Evolutionary conservation across 2,797 vertebrate species (phyloP).

Genomic region (Cyclura pinguis): DNA sequence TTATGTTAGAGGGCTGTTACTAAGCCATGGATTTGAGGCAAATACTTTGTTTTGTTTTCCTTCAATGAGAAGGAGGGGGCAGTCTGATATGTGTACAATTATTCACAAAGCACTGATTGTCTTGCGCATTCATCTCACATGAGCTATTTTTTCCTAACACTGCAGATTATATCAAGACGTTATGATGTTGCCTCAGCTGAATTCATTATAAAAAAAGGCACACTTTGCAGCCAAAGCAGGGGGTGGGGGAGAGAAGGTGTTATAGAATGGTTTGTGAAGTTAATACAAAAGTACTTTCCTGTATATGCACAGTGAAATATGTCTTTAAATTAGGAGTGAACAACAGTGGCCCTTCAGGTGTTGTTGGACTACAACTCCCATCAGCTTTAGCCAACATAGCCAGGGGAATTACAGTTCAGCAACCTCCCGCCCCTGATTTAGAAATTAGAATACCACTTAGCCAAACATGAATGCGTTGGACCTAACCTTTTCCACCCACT

Average conservation of each 20-base stretch:
- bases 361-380: no score
- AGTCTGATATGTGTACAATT: neutral
- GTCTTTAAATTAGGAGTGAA: no score
- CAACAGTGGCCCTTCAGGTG: no score
- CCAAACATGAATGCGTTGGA: no score
- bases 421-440: no score
- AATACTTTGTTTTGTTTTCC: constrained; percentile 31
- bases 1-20: neutral
- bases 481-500: no score
- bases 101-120: constrained; percentile 7
- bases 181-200: neutral
- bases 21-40: constrained; percentile 14
- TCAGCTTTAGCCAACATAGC: no score
- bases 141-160: neutral
- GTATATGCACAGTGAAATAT: neutral
- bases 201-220: neutral
- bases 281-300: neutral
- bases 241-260: no score
- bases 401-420: no score
- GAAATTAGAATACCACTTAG: no score
- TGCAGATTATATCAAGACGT: neutral
- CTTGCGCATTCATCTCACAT: accelerated
- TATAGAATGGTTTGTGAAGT: neutral
- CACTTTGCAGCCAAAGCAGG: neutral
- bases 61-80: neutral